Evolutionary conservation across 2,888 invertebrate species (phyloP).

Genomic region (Sesia bembeciformis): DNA sequence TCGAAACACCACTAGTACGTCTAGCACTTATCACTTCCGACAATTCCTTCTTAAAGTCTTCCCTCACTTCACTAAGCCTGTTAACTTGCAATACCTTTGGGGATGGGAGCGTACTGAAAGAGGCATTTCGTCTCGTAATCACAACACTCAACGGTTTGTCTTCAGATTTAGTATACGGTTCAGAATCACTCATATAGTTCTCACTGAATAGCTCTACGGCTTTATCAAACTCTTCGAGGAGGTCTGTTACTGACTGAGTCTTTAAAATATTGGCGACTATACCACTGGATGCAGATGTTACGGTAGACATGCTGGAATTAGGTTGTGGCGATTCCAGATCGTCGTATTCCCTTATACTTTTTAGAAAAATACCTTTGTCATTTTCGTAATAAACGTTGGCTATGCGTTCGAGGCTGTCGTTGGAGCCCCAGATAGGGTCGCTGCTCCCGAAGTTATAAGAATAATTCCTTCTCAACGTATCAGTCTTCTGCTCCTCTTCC

Average conservation of each 20-base stretch:
- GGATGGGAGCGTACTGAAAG: slow-evolving; percentile 48
- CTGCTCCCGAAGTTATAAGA: slow-evolving; percentile 47
- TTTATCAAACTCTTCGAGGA: slow-evolving; percentile 55
- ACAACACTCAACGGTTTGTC: slow-evolving; percentile 19
- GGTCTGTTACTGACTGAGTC: slow-evolving; percentile 46
- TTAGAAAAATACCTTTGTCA: slow-evolving; percentile 44
- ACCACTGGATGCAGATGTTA: slow-evolving; percentile 47
- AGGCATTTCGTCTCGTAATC: slow-evolving; percentile 52
- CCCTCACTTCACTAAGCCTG: slow-evolving; percentile 51
- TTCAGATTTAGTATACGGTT: slow-evolving; percentile 49
- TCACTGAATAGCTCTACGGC: slow-evolving; percentile 62
- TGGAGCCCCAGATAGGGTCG: slow-evolving; percentile 49
- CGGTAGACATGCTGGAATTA: slow-evolving; percentile 46
- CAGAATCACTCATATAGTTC: slow-evolving; percentile 58
- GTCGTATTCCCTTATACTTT: slow-evolving; percentile 48
- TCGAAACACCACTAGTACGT: slow-evolving; percentile 18
- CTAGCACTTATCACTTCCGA: slow-evolving; percentile 35
- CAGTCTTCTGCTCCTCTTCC: slow-evolving; percentile 14
- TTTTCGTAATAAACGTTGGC: slow-evolving; percentile 53
- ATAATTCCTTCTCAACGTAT: slow-evolving; percentile 26
- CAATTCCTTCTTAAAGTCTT: slow-evolving; percentile 54
- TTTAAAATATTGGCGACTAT: slow-evolving; percentile 44
- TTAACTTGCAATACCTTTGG: slow-evolving; percentile 53
- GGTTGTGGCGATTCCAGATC: slow-evolving; percentile 36
- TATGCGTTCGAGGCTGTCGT: slow-evolving; percentile 52